Evolutionary conservation across 2,797 vertebrate genomes (phyloP), one percentile per base, ranked within the genome.

Genomic region (Neoniphon sammara): DNA sequence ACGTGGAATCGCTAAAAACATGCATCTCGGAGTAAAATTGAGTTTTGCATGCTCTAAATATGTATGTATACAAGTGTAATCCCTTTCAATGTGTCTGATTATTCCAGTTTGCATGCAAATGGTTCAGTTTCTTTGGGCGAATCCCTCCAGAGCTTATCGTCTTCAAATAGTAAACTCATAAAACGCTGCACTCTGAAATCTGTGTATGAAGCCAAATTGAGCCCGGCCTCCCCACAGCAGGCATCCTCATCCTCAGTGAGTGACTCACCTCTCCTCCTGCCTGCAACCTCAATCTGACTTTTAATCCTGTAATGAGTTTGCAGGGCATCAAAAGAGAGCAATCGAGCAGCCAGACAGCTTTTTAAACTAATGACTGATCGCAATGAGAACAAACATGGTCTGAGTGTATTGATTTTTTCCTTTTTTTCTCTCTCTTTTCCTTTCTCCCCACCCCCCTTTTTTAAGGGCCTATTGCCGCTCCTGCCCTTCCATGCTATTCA

Each of bases 351-450:
- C 66, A 44, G 25, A 53, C 70, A 76, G 79, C 76, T 80, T 88
- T 83, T 86, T 86, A 88, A 89, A 87, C 80, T 82, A 87, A 88
- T 84, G 83, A 87, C 78, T 75, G 81, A 90, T 80, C 77, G 66
- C 78, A 70, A 69, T 47, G 79, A 77, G 64, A 84, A 80, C 72
- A 85, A 84, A 82, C 77, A 67, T 74, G 76, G 64, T 87, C 82
- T 69, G 56, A 84, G 70, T 52, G 69, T 71, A 88, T 87, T 84
- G 85, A 90, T 91, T 87, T 81, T 69, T 55, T 20, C 27, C 36
- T 52, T 20, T 36, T 42, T 39, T 61, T 62, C 64, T 87, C 80
- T 69, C 52, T 20, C 27, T 53, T 65, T 20, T 61, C 62, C 63
- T 91, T 87, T 81, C 66, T 55, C 14, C 27, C 36, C 52, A n/a